These are phyloP conservation scores for Alentia gelatinosa DNA, from an alignment of 2,888 invertebrate genomes.

Conservation along the genomic window DNA sequence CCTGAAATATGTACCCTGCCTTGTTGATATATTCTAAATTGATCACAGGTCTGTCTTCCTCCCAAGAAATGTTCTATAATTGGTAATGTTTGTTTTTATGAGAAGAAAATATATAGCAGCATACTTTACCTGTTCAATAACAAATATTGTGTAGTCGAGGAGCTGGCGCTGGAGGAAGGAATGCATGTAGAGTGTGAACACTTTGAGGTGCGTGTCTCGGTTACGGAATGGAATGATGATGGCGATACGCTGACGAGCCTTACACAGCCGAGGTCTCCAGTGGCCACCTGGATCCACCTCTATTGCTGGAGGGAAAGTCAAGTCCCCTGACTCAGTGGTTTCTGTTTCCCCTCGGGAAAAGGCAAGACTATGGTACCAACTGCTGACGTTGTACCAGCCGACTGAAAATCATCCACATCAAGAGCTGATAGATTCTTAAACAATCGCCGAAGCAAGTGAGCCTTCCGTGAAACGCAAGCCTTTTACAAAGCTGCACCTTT, in stretches of 20 bases:
- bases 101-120: no score
- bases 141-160: constrained; percentile 12
- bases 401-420: no score
- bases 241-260: not conserved
- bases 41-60: no score
- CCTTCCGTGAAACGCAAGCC: no score
- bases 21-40: no score
- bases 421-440: no score
- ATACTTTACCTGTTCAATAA: not conserved
- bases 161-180: constrained; percentile 16
- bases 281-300: not conserved
- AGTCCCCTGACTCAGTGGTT: not conserved
- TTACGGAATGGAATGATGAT: not conserved
- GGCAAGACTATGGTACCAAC: not conserved
- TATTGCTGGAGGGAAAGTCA: not conserved
- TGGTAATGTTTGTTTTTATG: no score
- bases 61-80: no score
- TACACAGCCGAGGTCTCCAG: not conserved
- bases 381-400: not conserved
- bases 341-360: not conserved
- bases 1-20: no score
- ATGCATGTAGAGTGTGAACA: not conserved
- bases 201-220: not conserved
- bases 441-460: no score
- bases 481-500: no score